Evolutionary conservation across 35 echinoderm and acorn worm species (phyloP), one percentile per base, ranked within the genome.

Genomic region (Strongylocentrotus purpuratus): DNA sequence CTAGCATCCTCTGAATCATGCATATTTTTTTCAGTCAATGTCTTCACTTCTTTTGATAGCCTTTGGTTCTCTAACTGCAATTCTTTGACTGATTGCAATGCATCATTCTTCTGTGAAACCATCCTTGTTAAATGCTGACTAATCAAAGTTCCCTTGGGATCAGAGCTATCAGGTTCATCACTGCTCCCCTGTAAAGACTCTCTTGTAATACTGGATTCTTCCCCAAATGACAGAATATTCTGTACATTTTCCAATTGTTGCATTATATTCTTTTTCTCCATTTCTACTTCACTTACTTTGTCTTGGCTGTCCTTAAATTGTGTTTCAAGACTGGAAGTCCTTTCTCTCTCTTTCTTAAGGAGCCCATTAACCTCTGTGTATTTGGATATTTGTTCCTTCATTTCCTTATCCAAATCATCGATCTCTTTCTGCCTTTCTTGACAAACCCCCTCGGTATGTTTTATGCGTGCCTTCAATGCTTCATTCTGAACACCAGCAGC

Each of bases 341-440:
- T 93, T 31, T 58, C 91, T 31, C 46, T 93, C 48, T 93, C 91
- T n/a, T 32, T 32, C 45, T 93, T 10, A 13, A 93, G 17, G 10
- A 50, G 91, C 22, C 11, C 48, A 93, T 47, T 46, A 58, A 31
- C 31, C 0, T 93, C 91, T 32, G 48, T 17, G 17, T 93, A 8
- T 50, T 17, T 93, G 2, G 45, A 58, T 31, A 33, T n/a, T 18
- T 50, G 45, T 25, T 93, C 48, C n/a, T 93, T 93, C 0, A 93
- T 31, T 58, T 93, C 32, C 20, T 58, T 93, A 17, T 93, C 91
- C 45, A 58, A 50, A 46, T 93, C 91, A 33, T 93, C 91, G 58
- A 93, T 93, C 48, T 93, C 91, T 17, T 33, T 47, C n/a, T 93
- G 91, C 48, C 91, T 93, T 31, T 93, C 91, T 50, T 93, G 91